These are phyloP conservation scores for Neopipo cinnamomea DNA, from an alignment of 2,113 vertebrate species.

Conservation along the genomic window DNA sequence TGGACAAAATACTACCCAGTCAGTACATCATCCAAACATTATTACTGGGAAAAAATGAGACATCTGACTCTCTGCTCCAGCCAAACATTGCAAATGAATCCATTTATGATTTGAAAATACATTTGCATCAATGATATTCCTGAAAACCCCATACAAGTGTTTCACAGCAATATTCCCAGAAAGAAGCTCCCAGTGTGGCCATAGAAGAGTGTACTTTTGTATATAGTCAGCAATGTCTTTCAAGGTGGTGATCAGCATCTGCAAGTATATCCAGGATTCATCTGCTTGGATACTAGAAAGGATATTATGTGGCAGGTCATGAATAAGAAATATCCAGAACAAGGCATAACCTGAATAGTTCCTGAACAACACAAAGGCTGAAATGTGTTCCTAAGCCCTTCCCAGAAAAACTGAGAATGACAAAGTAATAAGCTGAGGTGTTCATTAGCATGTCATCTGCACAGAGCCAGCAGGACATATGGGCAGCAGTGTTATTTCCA, in stretches of 20 bases:
- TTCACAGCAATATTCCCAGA: background rate
- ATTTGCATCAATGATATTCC: background rate
- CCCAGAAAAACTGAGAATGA: background rate
- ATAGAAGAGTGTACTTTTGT: background rate
- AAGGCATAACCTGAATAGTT: background rate
- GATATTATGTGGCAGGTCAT: background rate
- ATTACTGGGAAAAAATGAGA: background rate
- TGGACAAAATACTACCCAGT: background rate
- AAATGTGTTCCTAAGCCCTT: background rate
- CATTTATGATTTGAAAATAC: background rate
- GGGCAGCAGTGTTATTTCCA: background rate
- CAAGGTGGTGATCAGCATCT: background rate
- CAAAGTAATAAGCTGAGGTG: background rate
- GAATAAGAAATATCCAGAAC: background rate
- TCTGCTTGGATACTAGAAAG: background rate
- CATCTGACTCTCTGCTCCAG: background rate
- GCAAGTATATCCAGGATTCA: background rate
- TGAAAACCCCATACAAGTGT: background rate
- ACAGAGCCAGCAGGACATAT: rapidly evolving
- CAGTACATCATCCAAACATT: background rate
- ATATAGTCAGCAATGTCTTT: background rate
- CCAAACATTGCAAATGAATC: background rate
- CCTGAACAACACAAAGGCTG: background rate
- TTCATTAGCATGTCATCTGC: background rate
- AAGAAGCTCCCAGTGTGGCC: background rate